phyloP scores from a whole-genome alignment of 2,797 vertebrate genomes.

The Triplophysa yarkandensis region DNA sequence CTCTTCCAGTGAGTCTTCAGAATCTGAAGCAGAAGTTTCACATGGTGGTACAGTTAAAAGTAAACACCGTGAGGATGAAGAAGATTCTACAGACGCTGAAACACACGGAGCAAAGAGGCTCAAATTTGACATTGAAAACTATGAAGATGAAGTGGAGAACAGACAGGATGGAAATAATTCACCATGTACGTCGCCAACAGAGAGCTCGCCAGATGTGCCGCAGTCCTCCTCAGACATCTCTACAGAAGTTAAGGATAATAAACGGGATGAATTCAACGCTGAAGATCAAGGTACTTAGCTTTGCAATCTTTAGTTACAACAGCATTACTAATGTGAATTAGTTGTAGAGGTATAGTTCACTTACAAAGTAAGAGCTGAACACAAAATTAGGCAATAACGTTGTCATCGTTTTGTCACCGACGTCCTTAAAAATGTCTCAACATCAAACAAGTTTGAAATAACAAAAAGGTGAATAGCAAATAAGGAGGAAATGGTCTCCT shows the following conservation, averaged over 20 bases:
- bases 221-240: conserved; percentile 71
- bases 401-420: too few relatives aligned
- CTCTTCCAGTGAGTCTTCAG: conserved; percentile 71
- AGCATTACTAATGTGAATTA: neutral
- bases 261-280: conserved; percentile 60
- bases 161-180: conserved; percentile 45
- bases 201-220: conserved; percentile 72
- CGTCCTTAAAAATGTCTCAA: too few relatives aligned
- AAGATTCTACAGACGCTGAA: conserved; percentile 63
- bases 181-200: conserved; percentile 66
- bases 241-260: conserved; percentile 71
- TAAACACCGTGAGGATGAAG: conserved; percentile 78
- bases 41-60: conserved; percentile 76
- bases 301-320: neutral
- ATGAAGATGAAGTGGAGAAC: conserved; percentile 28
- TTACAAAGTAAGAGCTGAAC: neutral
- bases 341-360: neutral
- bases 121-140: conserved; percentile 72
- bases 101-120: conserved; percentile 83
- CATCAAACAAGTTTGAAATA: too few relatives aligned
- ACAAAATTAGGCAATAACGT: neutral
- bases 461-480: too few relatives aligned
- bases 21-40: conserved; percentile 73
- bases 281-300: conserved; percentile 71
- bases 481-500: too few relatives aligned